These are phyloP conservation scores for Leucophenga maculata DNA, from an alignment of 2,888 invertebrate genomes.

Conservation along the genomic window DNA sequence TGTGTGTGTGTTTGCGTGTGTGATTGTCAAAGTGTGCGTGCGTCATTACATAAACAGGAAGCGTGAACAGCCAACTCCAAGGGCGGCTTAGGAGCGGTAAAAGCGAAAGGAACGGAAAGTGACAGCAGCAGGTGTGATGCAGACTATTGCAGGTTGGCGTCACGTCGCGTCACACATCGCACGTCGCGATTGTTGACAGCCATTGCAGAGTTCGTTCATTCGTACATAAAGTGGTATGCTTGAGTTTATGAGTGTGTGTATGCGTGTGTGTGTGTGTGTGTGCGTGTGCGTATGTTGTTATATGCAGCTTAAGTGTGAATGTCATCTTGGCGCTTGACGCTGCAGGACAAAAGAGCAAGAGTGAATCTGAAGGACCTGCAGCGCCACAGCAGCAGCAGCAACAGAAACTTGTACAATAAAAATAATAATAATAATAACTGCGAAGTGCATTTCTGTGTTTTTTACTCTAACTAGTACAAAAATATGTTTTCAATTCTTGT, in stretches of 20 bases:
- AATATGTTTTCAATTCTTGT: not conserved
- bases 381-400: slow-evolving; percentile 19
- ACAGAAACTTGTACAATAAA: slow-evolving; percentile 23
- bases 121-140: not conserved
- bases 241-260: not conserved
- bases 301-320: slow-evolving; percentile 10
- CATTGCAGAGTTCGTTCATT: too few relatives aligned
- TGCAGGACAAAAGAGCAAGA: slow-evolving; percentile 11
- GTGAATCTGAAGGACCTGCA: slow-evolving; percentile 16
- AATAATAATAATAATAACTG: not conserved
- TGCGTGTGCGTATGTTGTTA: not conserved
- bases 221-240: not conserved
- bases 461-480: not conserved
- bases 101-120: not conserved
- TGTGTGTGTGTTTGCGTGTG: not conserved
- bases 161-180: not conserved
- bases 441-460: slow-evolving; percentile 16
- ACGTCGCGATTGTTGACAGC: too few relatives aligned
- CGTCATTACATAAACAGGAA: slow-evolving; percentile 18
- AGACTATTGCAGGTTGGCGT: not conserved
- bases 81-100: not conserved
- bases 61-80: slow-evolving; percentile 4
- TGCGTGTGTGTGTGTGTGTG: not conserved
- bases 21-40: slow-evolving; percentile 2
- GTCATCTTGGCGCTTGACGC: not conserved